Conservation (phyloP, 2,888 invertebrate genomes). For the Abscondita cerata region DNA sequence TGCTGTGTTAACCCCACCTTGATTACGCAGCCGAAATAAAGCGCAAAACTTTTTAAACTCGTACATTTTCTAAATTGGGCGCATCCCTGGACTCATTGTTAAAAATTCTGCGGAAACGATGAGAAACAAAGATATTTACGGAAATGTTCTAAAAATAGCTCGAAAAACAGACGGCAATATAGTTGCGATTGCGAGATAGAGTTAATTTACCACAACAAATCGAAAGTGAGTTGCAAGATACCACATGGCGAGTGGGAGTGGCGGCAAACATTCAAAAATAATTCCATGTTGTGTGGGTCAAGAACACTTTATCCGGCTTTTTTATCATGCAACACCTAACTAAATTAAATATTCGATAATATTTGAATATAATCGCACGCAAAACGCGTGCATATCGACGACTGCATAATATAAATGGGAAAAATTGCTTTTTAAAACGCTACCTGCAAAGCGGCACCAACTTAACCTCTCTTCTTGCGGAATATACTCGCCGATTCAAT, state of each 20-base stretch:
- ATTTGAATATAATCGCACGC: constrained; percentile 27
- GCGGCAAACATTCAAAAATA: constrained; percentile 35
- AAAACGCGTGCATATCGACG: constrained; percentile 7
- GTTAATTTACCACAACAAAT: not conserved
- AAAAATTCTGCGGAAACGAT: no score
- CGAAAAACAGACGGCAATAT: no score
- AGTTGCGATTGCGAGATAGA: no score
- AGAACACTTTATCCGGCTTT: constrained; percentile 21
- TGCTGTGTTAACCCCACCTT: not conserved
- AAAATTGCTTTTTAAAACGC: not conserved
- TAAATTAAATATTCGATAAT: constrained; percentile 13
- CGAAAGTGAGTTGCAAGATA: constrained; percentile 4
- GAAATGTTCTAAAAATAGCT: no score
- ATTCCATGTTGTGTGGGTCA: constrained; percentile 31
- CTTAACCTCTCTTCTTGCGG: no score
- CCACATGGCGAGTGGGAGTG: constrained; percentile 35
- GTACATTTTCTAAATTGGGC: constrained; percentile 7
- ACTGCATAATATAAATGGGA: constrained; percentile 13
- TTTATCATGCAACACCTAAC: constrained; percentile 25
- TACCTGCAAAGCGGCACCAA: not conserved
- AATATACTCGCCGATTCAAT: no score
- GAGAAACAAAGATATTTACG: no score
- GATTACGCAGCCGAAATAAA: not conserved
- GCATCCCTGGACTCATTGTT: not conserved
- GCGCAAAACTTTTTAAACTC: not conserved